Evolutionary conservation across 2,113 vertebrate genomes (phyloP).

Genomic region (Pimephales promelas): DNA sequence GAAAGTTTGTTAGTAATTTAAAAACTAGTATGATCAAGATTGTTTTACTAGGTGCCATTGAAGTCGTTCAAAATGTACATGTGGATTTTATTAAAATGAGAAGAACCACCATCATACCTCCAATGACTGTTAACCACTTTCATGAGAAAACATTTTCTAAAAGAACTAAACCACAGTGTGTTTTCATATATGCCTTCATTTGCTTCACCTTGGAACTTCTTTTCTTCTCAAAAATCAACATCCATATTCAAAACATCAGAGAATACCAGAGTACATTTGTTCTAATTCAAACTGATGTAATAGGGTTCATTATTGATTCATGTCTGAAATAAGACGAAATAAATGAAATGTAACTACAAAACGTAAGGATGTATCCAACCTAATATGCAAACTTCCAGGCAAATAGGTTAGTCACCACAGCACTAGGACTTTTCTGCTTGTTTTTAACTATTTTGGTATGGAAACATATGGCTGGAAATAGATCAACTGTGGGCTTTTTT

Average conservation of each 20-base stretch:
- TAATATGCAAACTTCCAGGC: background rate
- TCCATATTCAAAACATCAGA: background rate
- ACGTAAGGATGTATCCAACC: background rate
- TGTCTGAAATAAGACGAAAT: background rate
- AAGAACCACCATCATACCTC: background rate
- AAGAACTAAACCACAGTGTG: background rate
- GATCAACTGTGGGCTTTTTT: background rate
- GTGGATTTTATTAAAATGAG: background rate
- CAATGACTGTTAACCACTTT: background rate
- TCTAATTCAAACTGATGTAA: background rate
- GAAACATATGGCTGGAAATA: background rate
- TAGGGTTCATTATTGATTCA: background rate
- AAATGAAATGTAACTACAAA: background rate
- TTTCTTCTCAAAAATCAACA: background rate
- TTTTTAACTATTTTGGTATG: background rate
- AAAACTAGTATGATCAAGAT: background rate
- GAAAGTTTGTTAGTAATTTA: background rate
- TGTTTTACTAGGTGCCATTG: background rate
- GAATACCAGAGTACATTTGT: background rate
- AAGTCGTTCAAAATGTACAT: background rate
- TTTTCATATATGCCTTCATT: background rate
- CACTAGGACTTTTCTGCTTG: background rate
- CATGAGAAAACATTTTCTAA: background rate
- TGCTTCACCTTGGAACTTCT: background rate
- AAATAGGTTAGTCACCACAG: constrained; percentile 12